Evolutionary conservation across 2,113 vertebrate species (phyloP).

Genomic region (Turdus rufiventris): DNA sequence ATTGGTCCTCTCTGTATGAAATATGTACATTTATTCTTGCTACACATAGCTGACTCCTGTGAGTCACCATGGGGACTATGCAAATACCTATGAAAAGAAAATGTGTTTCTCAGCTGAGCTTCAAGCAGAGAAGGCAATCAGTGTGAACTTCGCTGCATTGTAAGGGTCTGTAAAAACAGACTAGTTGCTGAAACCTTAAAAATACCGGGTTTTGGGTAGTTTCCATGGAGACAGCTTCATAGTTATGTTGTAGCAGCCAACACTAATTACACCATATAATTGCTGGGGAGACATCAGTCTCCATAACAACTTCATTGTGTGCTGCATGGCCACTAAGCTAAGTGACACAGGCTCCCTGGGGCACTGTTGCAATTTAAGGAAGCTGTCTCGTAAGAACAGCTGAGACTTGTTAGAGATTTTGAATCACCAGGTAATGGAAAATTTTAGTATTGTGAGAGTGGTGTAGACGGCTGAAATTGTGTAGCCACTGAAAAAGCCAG

Average conservation of each 20-base stretch:
- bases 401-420: background rate
- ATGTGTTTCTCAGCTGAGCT: background rate
- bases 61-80: background rate
- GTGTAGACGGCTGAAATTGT: background rate
- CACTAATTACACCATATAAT: conserved; percentile 60
- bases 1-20: background rate
- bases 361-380: background rate
- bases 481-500: background rate
- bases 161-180: conserved; percentile 27
- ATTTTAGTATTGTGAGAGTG: background rate
- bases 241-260: conserved; percentile 35
- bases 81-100: background rate
- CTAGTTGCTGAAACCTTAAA: conserved; percentile 39
- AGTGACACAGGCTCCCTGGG: background rate
- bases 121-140: conserved; percentile 22
- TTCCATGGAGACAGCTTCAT: conserved; percentile 59
- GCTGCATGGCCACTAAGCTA: background rate
- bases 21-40: background rate
- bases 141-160: conserved; percentile 26
- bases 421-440: background rate
- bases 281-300: conserved; percentile 51
- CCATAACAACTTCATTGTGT: conserved; percentile 57
- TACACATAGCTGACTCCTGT: background rate
- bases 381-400: background rate
- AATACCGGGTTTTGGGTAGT: conserved; percentile 50